Conservation (phyloP, 1,140 invertebrate genomes). For the Calosoma granatense region DNA sequence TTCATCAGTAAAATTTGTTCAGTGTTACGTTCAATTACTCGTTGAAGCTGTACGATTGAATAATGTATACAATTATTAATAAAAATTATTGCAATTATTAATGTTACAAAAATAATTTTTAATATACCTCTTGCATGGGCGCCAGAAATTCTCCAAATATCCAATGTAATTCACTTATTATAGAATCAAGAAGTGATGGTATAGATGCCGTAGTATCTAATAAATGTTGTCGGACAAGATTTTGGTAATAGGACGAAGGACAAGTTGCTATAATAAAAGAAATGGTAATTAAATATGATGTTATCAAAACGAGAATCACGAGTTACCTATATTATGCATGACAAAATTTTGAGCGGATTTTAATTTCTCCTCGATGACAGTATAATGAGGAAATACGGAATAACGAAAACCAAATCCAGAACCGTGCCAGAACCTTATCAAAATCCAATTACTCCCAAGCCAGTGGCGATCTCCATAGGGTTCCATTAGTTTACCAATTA, state of each 20-base stretch:
- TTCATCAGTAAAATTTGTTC: neutral
- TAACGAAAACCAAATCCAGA: neutral
- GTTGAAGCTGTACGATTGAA: neutral
- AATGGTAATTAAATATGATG: too few relatives aligned
- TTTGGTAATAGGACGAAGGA: neutral
- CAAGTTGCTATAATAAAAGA: too few relatives aligned
- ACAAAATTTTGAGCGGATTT: neutral
- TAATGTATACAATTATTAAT: neutral
- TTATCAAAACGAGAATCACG: neutral
- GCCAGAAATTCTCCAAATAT: neutral
- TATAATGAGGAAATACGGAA: neutral
- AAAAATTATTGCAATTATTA: neutral
- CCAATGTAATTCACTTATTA: neutral
- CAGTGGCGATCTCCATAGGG: neutral
- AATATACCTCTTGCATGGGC: neutral
- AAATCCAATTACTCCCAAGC: neutral
- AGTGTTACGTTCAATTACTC: neutral
- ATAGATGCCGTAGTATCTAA: neutral
- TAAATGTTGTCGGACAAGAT: neutral
- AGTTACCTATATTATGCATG: neutral
- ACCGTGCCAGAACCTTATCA: neutral
- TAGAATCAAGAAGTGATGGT: neutral
- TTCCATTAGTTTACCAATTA: neutral
- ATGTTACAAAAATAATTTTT: neutral
- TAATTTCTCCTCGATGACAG: neutral